These are phyloP conservation scores for Neogale vison DNA, from an alignment of 2,113 vertebrate genomes.

Conservation along the genomic window DNA sequence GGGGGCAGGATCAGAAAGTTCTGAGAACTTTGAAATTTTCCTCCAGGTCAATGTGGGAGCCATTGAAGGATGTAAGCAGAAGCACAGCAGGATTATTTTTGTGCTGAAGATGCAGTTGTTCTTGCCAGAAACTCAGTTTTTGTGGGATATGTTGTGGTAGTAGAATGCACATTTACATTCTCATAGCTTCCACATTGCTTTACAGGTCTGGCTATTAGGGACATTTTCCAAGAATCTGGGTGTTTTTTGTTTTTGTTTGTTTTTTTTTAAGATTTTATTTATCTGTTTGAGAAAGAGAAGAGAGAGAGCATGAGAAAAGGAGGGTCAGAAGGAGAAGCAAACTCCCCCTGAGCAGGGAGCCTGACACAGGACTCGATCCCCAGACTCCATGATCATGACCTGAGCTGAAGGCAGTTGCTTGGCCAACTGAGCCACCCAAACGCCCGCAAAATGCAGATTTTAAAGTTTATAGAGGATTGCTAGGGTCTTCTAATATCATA, in stretches of 20 bases:
- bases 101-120: neutral
- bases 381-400: no score
- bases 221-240: neutral
- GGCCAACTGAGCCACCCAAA: no score
- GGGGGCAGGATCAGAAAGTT: neutral
- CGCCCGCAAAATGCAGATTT: neutral
- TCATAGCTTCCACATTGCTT: neutral
- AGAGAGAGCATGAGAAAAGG: no score
- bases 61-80: neutral
- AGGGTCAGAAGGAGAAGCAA: no score
- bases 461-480: neutral
- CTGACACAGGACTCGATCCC: no score
- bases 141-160: neutral
- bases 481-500: neutral
- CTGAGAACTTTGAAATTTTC: neutral
- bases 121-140: neutral
- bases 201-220: neutral
- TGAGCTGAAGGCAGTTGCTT: no score
- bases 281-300: no score
- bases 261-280: no score
- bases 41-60: neutral
- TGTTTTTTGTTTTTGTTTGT: no score
- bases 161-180: neutral
- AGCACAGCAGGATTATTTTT: neutral
- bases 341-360: no score